Evolutionary conservation across 2,888 invertebrate genomes (phyloP).

Genomic region (Phalangium opilio): DNA sequence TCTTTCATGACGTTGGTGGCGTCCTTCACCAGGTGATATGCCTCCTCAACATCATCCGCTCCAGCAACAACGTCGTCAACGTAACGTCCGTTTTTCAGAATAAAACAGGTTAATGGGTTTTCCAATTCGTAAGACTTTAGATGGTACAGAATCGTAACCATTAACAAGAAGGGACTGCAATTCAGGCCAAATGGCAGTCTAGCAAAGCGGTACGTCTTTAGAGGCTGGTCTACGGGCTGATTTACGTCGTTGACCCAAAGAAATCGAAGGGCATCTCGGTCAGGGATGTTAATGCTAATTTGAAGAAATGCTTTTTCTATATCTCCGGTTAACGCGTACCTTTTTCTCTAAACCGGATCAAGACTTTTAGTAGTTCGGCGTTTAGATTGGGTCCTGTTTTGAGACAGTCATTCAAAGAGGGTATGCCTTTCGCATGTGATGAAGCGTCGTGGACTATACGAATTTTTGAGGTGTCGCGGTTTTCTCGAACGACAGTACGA

Average conservation of each 20-base stretch:
- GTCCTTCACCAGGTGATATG: not conserved
- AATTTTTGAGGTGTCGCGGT: not conserved
- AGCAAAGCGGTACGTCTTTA: not conserved
- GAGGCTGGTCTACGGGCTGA: too few species aligned
- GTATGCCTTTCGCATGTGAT: not conserved
- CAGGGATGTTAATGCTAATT: constrained; percentile 4
- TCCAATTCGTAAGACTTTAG: not conserved
- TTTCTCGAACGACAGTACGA: too few species aligned
- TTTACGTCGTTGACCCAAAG: constrained; percentile 2
- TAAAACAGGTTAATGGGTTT: not conserved
- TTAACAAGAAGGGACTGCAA: constrained; percentile 3
- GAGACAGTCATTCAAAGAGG: constrained; percentile 8
- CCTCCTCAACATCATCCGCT: not conserved
- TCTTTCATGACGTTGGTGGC: not conserved
- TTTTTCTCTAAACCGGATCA: constrained; percentile 11
- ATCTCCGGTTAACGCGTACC: constrained; percentile 7
- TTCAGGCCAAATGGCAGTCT: constrained; percentile 1
- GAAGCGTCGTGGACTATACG: constrained; percentile 9
- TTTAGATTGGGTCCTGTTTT: constrained; percentile 4
- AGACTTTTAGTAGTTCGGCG: constrained; percentile 1
- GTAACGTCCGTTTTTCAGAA: not conserved
- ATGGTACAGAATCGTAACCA: constrained; percentile 1
- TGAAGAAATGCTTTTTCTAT: constrained; percentile 10
- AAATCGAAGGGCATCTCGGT: constrained; percentile 6
- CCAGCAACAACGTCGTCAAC: constrained; percentile 1